Evolutionary conservation across 2,113 vertebrate genomes (phyloP), one percentile per base, ranked within the genome.

Genomic region (Pteropus alecto): DNA sequence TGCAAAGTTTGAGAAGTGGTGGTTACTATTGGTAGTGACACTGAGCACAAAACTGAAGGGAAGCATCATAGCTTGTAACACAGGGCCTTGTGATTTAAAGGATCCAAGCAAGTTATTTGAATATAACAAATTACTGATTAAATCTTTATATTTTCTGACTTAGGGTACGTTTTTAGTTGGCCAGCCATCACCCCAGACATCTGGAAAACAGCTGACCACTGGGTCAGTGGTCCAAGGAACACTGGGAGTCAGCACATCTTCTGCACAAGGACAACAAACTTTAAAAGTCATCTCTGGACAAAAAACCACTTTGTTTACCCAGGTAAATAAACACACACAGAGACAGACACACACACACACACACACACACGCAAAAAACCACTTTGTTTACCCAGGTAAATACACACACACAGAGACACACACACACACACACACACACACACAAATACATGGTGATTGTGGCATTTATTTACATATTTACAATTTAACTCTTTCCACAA

Each of bases 131-230:
- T 87, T 71, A 56, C 61, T 78, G 28, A 76, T 76, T 56, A 41
- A 26, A 33, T 73, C 15, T 73, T 71, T n/a, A 30, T 84, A 93
- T 95, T 70, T 70, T 95, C 48, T 97, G 87, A 97, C 58, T 91
- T 98, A 99, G 99, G 99, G 99, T 56, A 99, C 99, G 0, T 99
- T 99, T 98, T 98, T 99, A 97, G 99, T 99, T 51, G 99, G 99
- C 61, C 99, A 99, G 86, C 99, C 99, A 60, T 99, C 99, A 18
- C 93, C 97, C 22, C 99, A 99, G 93, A 99, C 99, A 51, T 99
- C 99, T 35, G 99, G 99, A 94, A 99, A 99, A 97, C 99, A 99
- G 77, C 97, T 99, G 28, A 97, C 98, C 65, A 94, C 99, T 35
- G 98, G 99, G 48, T 99, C 99, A 3, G 98, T 99, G 19, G 98